phyloP scores from a whole-genome alignment of 2,888 invertebrate species.

The Diaprepes abbreviatus region DNA sequence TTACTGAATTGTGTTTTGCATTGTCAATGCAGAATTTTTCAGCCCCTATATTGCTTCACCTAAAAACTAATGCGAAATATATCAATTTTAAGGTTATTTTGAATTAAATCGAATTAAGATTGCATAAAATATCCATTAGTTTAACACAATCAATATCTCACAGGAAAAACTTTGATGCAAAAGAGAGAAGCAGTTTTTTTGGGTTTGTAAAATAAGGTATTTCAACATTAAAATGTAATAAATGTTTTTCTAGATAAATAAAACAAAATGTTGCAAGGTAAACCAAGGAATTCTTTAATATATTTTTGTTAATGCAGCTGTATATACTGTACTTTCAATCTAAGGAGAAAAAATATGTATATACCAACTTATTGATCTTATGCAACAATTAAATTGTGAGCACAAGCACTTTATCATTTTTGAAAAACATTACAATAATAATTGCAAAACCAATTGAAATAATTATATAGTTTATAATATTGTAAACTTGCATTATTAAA shows the following conservation, averaged over 20 bases:
- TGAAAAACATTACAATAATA: conserved; percentile 31
- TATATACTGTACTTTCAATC: conserved; percentile 20
- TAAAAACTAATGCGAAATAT: too few species aligned
- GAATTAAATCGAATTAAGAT: too few species aligned
- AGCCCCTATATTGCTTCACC: too few species aligned
- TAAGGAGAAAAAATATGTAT: conserved; percentile 13
- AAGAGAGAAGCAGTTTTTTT: too few species aligned
- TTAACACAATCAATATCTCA: too few species aligned
- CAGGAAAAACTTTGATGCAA: too few species aligned
- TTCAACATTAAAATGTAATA: not conserved
- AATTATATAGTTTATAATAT: conserved; percentile 38
- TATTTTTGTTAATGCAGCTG: conserved; percentile 8
- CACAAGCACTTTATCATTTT: conserved; percentile 35
- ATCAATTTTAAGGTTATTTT: too few species aligned
- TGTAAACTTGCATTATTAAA: conserved; percentile 31
- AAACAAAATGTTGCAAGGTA: not conserved
- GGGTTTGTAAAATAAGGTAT: not conserved
- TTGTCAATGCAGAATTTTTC: too few species aligned
- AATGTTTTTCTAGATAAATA: not conserved
- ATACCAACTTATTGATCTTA: conserved; percentile 26
- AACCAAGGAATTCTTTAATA: conserved; percentile 3
- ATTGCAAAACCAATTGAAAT: conserved; percentile 38
- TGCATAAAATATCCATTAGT: too few species aligned
- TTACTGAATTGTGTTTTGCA: too few species aligned
- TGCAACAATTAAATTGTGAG: conserved; percentile 35